phyloP scores from a whole-genome alignment of 2,888 invertebrate genomes.

The Caprella mutica region DNA sequence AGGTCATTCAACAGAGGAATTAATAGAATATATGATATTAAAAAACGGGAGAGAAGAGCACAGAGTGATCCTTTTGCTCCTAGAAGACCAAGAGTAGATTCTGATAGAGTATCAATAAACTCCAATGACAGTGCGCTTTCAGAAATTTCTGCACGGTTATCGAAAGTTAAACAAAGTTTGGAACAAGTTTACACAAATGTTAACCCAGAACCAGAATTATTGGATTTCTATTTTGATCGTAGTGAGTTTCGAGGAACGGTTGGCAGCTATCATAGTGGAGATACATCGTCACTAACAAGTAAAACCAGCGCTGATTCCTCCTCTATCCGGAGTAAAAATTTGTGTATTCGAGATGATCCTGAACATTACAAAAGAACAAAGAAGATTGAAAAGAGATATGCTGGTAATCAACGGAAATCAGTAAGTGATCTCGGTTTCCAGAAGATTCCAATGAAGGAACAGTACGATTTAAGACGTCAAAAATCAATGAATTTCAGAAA shows the following conservation, averaged over 20 bases:
- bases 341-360: no score
- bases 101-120: background rate
- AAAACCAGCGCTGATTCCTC: slow-evolving; percentile 27
- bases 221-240: background rate
- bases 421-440: no score
- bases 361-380: no score
- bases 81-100: background rate
- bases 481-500: no score
- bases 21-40: background rate
- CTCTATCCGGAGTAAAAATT: background rate
- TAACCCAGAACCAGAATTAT: background rate
- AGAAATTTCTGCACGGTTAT: background rate
- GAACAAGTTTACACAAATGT: background rate
- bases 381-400: no score
- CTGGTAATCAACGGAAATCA: no score
- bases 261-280: slow-evolving; percentile 7
- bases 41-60: background rate
- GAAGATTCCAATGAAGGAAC: no score
- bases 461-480: no score
- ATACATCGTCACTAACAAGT: slow-evolving; percentile 16
- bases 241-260: background rate
- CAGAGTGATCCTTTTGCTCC: background rate
- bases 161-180: background rate
- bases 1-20: slow-evolving; percentile 7
- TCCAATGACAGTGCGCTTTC: background rate